Conservation (phyloP, 2,113 vertebrate genomes). For the Stercorarius parasiticus region DNA sequence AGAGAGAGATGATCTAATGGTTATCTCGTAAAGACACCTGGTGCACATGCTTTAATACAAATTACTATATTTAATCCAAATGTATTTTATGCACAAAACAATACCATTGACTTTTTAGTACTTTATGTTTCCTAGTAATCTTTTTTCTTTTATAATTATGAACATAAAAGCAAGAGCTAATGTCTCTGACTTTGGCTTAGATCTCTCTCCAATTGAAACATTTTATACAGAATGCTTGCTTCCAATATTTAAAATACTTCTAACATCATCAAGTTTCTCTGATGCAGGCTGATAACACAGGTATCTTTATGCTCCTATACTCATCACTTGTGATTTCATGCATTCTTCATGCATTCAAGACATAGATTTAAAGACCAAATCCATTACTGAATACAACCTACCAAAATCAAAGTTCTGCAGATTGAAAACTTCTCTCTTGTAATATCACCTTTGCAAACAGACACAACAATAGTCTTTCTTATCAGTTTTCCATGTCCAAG, state of each 20-base stretch:
- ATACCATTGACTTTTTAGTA: not conserved
- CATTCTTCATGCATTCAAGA: not conserved
- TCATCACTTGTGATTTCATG: not conserved
- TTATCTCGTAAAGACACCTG: not conserved
- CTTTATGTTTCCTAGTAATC: not conserved
- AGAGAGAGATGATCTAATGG: not conserved
- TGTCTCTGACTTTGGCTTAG: not conserved
- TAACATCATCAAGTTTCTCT: not conserved
- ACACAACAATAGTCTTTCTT: not conserved
- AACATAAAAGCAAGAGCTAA: not conserved
- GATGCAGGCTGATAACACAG: not conserved
- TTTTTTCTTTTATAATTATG: not conserved
- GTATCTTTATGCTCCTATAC: not conserved
- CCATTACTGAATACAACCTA: not conserved
- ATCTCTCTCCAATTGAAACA: not conserved
- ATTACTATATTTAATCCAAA: not conserved
- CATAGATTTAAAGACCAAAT: not conserved
- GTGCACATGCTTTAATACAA: not conserved
- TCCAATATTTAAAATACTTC: not conserved
- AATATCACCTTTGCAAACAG: not conserved
- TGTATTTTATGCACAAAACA: not conserved
- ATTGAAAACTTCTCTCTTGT: not conserved
- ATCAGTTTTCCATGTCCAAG: not conserved
- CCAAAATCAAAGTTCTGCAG: not conserved
- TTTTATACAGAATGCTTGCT: not conserved